Base-by-base conservation (phyloP, 1,140 invertebrate species). In the Eubasilissa regina region DNA sequence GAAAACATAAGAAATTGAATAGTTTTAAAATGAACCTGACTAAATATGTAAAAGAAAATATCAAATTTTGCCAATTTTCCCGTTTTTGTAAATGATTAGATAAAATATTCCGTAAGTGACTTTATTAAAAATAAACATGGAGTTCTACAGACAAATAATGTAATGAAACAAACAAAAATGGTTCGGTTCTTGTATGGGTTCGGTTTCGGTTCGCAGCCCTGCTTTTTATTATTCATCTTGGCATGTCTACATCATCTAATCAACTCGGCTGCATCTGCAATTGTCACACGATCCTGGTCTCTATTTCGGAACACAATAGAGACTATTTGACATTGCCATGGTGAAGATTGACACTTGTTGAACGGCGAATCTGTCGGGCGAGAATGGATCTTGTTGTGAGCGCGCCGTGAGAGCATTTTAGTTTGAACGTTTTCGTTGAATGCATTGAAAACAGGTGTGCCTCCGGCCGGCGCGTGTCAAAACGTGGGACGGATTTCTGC, bases 361-460 rank as follows among this genome's bases (percentile, higher is more conserved):
- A 53, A 19, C 9, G 44, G 17, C 8, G 11, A 25, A 6, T 48
- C 21, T 17, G 47, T 4, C 47, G 19, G 25, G 47, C n/a, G 19
- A 51, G 19, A 48, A 21, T 48, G 45, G 13, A 0, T 1, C 66
- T 17, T 70, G 13, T 13, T 35, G 45, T 17, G 4, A 3, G 6
- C 12, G 66, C 1, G 45, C 19, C 12, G 48, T 21, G 19, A n/a
- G 7, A 12, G 15, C 45, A 51, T 47, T 70, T 70, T 70, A 3
- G 66, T 25, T 51, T 70, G 66, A 6, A 7, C 13, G n/a, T 45
- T 15, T 66, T 66, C 15, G 60, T 45, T 70, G 66, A 70, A 70
- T 70, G 66, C 66, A 70, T 48, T 21, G 66, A 51, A 70, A 70
- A 70, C 66, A 70, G 66, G 66, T 70, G 66, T 70, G 66, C 66